phyloP scores from a whole-genome alignment of 1,140 invertebrate species.

The Paralvinella palmiformis region DNA sequence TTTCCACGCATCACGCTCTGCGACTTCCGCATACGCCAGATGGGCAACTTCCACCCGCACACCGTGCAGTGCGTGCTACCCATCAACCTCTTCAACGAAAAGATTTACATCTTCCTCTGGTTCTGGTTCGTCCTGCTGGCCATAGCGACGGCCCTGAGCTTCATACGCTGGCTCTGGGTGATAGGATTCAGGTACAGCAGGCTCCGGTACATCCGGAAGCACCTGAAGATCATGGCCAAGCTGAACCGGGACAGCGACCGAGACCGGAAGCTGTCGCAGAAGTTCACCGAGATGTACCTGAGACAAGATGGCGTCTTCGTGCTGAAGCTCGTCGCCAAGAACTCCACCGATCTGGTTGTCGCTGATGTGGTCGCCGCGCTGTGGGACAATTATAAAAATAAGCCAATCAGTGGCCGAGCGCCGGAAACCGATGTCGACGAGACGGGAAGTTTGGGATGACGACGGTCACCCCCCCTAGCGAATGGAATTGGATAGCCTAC shows the following conservation, averaged over 20 bases:
- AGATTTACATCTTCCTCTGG: constrained; percentile 57
- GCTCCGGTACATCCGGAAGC: constrained; percentile 48
- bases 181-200: constrained; percentile 28
- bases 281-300: constrained; percentile 24
- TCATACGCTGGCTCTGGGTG: constrained; percentile 42
- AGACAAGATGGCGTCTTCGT: constrained; percentile 26
- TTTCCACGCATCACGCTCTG: constrained; percentile 56
- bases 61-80: constrained; percentile 56
- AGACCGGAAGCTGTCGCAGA: constrained; percentile 18
- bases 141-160: constrained; percentile 48
- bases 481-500: too few species aligned
- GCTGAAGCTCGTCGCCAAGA: constrained; percentile 23
- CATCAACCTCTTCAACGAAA: constrained; percentile 57
- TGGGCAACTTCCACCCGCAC: constrained; percentile 52
- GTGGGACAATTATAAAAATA: constrained; percentile 30
- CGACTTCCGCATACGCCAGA: constrained; percentile 54
- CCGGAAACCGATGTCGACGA: constrained; percentile 19
- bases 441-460: constrained; percentile 14
- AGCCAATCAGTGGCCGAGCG: constrained; percentile 16
- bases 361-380: constrained; percentile 34
- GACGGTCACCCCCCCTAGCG: not conserved
- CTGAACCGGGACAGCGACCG: constrained; percentile 17
- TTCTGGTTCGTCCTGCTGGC: constrained; percentile 57
- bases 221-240: constrained; percentile 35
- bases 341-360: constrained; percentile 22